Evolutionary conservation across 2,113 vertebrate species (phyloP).

Genomic region (Tringa solitaria): DNA sequence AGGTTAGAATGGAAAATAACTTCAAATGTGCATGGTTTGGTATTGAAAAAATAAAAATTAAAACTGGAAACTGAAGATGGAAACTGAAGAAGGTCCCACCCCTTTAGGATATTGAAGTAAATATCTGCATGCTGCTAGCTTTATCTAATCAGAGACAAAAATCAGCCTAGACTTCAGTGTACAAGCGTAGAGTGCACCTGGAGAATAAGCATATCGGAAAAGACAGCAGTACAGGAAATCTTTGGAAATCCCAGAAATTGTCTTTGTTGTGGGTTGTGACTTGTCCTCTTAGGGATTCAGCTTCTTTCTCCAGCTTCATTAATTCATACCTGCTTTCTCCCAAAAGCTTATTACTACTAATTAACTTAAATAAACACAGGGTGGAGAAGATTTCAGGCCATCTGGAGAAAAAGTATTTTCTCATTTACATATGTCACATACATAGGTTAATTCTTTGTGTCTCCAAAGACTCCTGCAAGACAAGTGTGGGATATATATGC

Average conservation of each 20-base stretch:
- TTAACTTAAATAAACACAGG: background rate
- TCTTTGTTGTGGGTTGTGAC: background rate
- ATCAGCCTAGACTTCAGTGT: background rate
- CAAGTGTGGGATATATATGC: background rate
- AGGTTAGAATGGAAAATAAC: background rate
- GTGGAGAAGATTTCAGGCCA: background rate
- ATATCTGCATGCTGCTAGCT: background rate
- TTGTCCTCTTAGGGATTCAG: background rate
- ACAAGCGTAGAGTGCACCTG: background rate
- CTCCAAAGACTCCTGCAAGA: background rate
- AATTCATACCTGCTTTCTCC: background rate
- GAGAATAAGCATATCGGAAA: background rate
- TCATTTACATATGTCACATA: background rate
- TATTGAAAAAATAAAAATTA: background rate
- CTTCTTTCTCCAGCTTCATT: background rate
- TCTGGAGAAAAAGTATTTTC: background rate
- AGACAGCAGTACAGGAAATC: background rate
- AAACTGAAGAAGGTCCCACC: background rate
- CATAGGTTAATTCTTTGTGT: background rate
- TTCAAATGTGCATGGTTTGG: background rate
- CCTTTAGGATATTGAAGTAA: background rate
- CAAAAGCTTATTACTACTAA: background rate
- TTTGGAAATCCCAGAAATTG: background rate
- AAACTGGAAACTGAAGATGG: background rate
- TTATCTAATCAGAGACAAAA: background rate